Base-by-base conservation (phyloP, 2,113 vertebrate species). In the Gymnarchus niloticus region DNA sequence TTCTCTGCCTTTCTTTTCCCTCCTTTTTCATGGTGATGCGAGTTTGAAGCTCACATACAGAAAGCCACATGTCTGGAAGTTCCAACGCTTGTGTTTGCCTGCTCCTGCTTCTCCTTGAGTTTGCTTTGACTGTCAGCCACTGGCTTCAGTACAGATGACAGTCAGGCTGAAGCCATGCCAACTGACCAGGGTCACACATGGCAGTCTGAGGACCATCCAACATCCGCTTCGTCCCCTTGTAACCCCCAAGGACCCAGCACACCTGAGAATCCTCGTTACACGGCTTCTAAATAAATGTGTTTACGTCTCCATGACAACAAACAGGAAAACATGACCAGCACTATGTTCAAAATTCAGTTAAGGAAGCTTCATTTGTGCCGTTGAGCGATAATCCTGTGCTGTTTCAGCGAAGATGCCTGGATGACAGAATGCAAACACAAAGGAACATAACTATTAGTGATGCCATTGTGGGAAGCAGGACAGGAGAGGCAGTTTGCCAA, bases 1-100 rank as follows among this genome's bases (percentile, higher is more conserved):
- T 87, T 91, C 88, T 90, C 51, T 84, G 81, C 88, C 89, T 89
- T 88, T 85, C 88, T 89, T 89, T 87, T 87, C 48, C 85, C 84
- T 84, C 23, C 52, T 49, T 37, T 81, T 73, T 81, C 44, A 73
- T 25, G 9, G 41, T 46, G 37, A n/a, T 48, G 44, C 21, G 37
- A 48, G 2, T 69, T 37, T 46, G 44, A 23, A 33, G 5, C 51
- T 82, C 21, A 48, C 37, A 23, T 3, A 52, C 23, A 48, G 46
- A 49, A n/a, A 48, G 4, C 48, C 77, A 48, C 65, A 37, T 25
- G 33, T 69, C 33, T 69, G 65, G 14, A 33, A 10, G 14, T 9
- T 14, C 41, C 33, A 37, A 5, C n/a, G 28, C 33, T 37, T 3
- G 61, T 28, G 7, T 65, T n/a, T 65, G 21, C 44, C 73, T 77